phyloP scores from a whole-genome alignment of 2,797 vertebrate species.

The Denticeps clupeoides region DNA sequence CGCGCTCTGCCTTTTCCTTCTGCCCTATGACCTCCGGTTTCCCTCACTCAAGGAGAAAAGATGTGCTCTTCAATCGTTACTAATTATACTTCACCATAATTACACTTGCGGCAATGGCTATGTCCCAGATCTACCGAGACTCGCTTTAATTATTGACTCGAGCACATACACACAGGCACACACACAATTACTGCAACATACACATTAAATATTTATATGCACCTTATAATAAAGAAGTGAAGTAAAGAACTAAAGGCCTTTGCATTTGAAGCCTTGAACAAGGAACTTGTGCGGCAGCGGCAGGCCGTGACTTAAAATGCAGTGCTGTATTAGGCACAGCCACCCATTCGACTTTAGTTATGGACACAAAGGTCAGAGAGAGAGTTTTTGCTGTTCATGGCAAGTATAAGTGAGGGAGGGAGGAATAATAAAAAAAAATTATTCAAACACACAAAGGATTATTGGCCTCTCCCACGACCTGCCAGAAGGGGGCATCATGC shows the following conservation, averaged over 20 bases:
- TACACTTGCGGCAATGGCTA: background rate
- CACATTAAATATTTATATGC: too few relatives aligned
- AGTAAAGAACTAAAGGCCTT: too few relatives aligned
- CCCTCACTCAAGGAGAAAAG: background rate
- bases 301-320: too few relatives aligned
- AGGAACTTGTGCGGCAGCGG: too few relatives aligned
- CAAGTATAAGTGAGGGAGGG: background rate
- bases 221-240: too few relatives aligned
- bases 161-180: background rate
- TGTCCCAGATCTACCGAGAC: background rate
- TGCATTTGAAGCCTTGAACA: too few relatives aligned
- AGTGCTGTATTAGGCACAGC: too few relatives aligned
- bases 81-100: background rate
- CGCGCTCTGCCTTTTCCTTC: background rate
- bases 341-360: too few relatives aligned
- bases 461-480: background rate
- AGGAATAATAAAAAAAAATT: background rate
- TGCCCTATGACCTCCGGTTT: background rate
- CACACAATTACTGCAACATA: too few relatives aligned
- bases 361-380: too few relatives aligned
- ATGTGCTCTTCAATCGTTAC: background rate
- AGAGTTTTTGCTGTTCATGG: too few relatives aligned
- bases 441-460: background rate
- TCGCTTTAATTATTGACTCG: background rate
- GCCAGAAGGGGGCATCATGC: constrained; percentile 2